Base-by-base conservation (phyloP, 2,797 vertebrate species). In the Onychomys leucogaster region DNA sequence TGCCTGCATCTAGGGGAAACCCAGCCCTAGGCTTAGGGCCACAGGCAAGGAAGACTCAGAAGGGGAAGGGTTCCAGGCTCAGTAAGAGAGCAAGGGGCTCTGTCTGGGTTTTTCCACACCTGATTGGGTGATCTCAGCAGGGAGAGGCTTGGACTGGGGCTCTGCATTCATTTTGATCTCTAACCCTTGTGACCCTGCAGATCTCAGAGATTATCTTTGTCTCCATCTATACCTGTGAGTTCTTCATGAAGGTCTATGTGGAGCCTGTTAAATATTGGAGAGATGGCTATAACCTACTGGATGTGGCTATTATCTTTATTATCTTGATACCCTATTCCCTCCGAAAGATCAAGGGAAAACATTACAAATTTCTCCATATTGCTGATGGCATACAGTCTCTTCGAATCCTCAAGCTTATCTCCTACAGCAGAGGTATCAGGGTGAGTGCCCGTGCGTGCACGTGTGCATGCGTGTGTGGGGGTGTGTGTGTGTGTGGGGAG, bases 161-260 rank as follows among this genome's bases (percentile, higher is more conserved):
- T 63, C 25, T 89, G 43, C 69, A 19, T 49, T 46, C 55, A 34
- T 71, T 94, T 76, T 97, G 41, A 23, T 65, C 41, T 80, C 63
- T 27, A 13, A 77, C 43, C 12, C 23, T 91, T n/a, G 57, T 91
- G 82, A 90, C 92, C 77, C 84, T 91, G 27, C 97, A 98, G 97
- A 6, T 97, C n/a, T 89, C 90, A 2, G 98, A 98, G 65, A 4
- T 97, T 19, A 0, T 97, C 32, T 98, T 98, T 69, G 3, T 97
- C 32, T 1, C 97, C 59, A 69, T 98, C 92, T 98, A 97, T 63
- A 73, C 46, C 32, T 81, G 52, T 0, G 95, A 98, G 95, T 97
- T 98, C 93, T 52, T 77, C 43, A 77, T 98, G 96, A 98, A 98
- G 89, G 17, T 97, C 43, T 97, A 91, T 0, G 32, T 21, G 32